Conservation (phyloP, 2,113 vertebrate genomes). For the Leptosomus discolor region DNA sequence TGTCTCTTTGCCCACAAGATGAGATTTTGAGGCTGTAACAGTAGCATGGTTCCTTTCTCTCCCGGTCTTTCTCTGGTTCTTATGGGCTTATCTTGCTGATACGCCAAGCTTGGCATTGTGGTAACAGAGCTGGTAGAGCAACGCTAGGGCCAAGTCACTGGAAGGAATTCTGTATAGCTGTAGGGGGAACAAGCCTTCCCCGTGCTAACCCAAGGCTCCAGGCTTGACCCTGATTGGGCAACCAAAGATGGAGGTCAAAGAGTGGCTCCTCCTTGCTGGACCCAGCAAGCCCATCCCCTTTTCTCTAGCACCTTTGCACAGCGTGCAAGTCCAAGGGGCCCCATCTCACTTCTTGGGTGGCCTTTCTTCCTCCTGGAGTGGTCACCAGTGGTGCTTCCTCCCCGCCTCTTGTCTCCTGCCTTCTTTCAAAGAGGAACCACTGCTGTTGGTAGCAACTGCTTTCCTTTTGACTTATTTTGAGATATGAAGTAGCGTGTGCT, state of each 20-base stretch:
- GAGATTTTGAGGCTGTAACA: not conserved
- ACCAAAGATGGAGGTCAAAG: too few species aligned
- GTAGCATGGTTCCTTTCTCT: not conserved
- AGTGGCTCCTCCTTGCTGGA: not conserved
- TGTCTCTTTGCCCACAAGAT: not conserved
- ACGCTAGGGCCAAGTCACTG: not conserved
- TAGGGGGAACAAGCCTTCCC: not conserved
- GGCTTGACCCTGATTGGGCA: rapidly evolving
- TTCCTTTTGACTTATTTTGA: not conserved
- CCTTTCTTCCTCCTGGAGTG: not conserved
- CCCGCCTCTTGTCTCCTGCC: not conserved
- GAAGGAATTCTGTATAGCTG: not conserved
- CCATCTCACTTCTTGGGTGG: not conserved
- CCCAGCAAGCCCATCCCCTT: rapidly evolving
- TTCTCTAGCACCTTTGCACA: not conserved
- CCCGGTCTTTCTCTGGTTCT: not conserved
- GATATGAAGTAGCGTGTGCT: too few species aligned
- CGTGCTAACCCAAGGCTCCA: not conserved
- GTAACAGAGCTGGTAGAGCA: not conserved
- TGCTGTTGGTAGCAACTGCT: not conserved
- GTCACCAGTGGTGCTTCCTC: not conserved
- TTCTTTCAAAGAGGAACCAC: not conserved
- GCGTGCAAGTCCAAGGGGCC: not conserved
- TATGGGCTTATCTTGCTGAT: not conserved
- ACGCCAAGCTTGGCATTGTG: not conserved